A percentile compares a stretch with the other conserved stretches of the same genome.
Evolutionary conservation across 2,888 invertebrate species (phyloP).

Genomic region (Drosophila histrio): DNA sequence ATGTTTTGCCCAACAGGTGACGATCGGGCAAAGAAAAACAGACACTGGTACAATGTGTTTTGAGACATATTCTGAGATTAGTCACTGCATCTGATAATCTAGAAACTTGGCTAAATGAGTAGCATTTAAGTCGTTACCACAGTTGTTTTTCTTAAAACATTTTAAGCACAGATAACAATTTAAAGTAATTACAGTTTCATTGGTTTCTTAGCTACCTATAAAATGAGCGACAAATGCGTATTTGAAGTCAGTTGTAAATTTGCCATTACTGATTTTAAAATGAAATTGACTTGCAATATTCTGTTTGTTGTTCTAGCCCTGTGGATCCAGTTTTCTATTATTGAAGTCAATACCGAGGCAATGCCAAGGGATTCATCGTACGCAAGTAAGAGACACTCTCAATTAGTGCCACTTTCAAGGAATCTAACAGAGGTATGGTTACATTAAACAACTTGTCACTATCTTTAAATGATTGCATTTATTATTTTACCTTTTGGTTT

Average conservation of each 20-base stretch:
- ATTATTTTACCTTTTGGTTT: neutral
- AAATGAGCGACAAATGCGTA: neutral
- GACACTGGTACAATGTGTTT: neutral
- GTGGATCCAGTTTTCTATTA: neutral
- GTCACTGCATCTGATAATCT: too few species aligned
- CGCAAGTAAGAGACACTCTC: neutral
- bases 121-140: neutral
- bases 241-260: neutral
- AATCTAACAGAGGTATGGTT: neutral
- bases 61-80: neutral
- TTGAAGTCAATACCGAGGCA: neutral
- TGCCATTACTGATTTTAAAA: neutral
- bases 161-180: neutral
- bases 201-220: neutral
- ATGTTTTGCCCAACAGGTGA: slow-evolving; percentile 16
- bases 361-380: neutral
- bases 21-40: neutral
- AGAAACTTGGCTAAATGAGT: neutral
- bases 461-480: neutral
- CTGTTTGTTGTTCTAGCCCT: neutral
- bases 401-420: neutral
- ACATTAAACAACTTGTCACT: too few species aligned
- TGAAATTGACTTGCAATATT: neutral
- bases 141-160: neutral
- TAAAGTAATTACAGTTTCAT: neutral